Base-by-base conservation (phyloP, 1,140 invertebrate species). In the Plodia interpunctella region DNA sequence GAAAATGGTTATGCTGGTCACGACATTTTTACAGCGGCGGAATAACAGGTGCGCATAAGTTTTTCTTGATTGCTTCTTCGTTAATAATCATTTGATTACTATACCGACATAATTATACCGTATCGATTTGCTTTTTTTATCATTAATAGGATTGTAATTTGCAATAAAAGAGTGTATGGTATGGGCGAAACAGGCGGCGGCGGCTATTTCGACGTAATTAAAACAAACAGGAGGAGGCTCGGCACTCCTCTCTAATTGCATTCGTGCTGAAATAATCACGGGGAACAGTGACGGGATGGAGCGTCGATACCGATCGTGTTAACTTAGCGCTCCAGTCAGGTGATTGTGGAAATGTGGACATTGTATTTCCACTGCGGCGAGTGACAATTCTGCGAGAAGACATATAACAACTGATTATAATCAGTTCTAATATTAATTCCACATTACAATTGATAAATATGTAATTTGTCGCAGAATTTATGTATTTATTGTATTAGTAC, bases 191-290 rank as follows among this genome's bases (percentile, higher is more conserved):
- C 17, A 49, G 49, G 60, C 51, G 55, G 78, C 69, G 72, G 65
- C 69, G 70, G 80, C 74, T 85, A 81, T 85, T 85, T 81, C 80
- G 76, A 74, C 76, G 85, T 87, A 88, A 88, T 88, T 87, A 88
- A 88, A 88, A 87, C 85, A 85, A 88, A 88, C 85, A 88, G 79
- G 78, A 84, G 77, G 70, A 79, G 76, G 79, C 74, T 76, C 69
- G 72, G 72, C 78, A 85, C 81, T 85, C 83, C 80, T 85, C 79
- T 80, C 78, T 87, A 84, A 87, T 88, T 88, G 83, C 80, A 82
- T 85, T 80, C 79, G 76, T 76, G 77, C 85, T 84, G 76, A 84
- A 87, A 83, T 88, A 88, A 87, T 88, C 80, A 87, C 77, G 71
- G 72, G n/a, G 64, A 67, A 79, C 80, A 78, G 68, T 75, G 67